A percentile compares a stretch with the other conserved stretches of the same genome.
Conservation (phyloP, 2,113 vertebrate species). For the Suncus etruscus region DNA sequence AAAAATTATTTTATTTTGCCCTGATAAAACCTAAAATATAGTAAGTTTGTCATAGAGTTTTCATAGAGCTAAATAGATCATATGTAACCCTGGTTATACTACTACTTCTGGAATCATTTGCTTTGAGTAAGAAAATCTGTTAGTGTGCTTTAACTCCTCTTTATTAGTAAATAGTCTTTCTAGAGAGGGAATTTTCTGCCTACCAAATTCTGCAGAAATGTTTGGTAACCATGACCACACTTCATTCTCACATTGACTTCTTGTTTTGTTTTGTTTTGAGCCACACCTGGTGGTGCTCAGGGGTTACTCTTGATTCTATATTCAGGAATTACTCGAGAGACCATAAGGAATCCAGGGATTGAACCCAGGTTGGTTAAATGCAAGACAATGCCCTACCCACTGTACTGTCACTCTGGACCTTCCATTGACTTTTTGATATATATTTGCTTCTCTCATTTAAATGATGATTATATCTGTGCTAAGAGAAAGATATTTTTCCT, state of each 20-base stretch:
- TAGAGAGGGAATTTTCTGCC: neutral
- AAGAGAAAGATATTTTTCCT: neutral
- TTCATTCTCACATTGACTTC: neutral
- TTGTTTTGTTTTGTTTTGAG: no score
- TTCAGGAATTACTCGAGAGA: no score
- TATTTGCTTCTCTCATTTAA: neutral
- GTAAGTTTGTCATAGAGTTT: conserved; percentile 4
- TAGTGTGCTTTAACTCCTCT: neutral
- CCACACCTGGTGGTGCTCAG: no score
- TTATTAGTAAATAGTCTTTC: neutral
- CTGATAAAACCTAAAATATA: conserved; percentile 1
- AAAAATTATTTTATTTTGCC: neutral
- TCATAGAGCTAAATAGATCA: neutral
- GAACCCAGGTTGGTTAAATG: no score
- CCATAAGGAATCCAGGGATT: no score
- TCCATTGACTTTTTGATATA: no score
- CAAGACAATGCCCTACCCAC: no score
- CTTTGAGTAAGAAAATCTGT: neutral
- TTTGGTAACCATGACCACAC: neutral
- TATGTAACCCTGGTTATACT: neutral
- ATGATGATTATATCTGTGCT: neutral
- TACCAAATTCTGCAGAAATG: neutral
- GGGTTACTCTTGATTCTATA: no score
- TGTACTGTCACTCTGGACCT: no score
- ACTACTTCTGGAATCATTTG: neutral